These are phyloP conservation scores for Abrostola tripartita DNA, from an alignment of 2,888 invertebrate genomes.

Conservation along the genomic window DNA sequence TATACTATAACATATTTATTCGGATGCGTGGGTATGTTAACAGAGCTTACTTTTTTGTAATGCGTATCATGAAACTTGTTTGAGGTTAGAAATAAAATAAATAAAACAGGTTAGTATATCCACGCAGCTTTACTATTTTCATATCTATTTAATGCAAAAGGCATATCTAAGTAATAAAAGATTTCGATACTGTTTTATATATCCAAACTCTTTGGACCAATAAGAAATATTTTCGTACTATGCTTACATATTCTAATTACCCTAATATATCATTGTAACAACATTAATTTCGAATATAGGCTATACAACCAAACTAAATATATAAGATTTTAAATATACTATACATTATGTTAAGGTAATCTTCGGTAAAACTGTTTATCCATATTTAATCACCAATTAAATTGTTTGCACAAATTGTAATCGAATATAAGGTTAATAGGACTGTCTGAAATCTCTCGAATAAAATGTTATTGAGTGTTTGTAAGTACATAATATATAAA, in stretches of 20 bases:
- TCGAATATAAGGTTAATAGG: constrained; percentile 3
- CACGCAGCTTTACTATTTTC: constrained; percentile 39
- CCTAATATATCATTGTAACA: constrained; percentile 20
- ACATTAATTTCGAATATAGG: constrained; percentile 7
- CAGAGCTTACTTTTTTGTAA: background rate
- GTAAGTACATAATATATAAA: constrained; percentile 38
- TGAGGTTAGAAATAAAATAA: background rate
- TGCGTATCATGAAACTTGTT: background rate
- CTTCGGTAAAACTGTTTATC: constrained; percentile 14
- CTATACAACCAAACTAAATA: constrained; percentile 13
- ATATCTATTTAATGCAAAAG: constrained; percentile 46
- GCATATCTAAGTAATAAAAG: constrained; percentile 27
- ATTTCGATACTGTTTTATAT: constrained; percentile 35
- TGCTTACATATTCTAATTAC: constrained; percentile 29
- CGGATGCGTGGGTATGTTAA: constrained; percentile 12
- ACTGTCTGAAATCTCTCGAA: constrained; percentile 26
- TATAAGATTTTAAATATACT: constrained; percentile 1
- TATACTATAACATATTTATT: constrained; percentile 9
- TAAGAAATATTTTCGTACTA: constrained; percentile 46
- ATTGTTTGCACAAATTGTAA: constrained; percentile 43
- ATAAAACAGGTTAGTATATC: constrained; percentile 1
- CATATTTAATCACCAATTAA: constrained; percentile 18
- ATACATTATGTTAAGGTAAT: background rate
- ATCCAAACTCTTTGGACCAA: constrained; percentile 40
- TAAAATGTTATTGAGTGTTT: constrained; percentile 12